Percentiles rank a stretch among this genome's conserved stretches.
phyloP scores from a whole-genome alignment of 1,140 invertebrate species.

The Pararge aegeria region DNA sequence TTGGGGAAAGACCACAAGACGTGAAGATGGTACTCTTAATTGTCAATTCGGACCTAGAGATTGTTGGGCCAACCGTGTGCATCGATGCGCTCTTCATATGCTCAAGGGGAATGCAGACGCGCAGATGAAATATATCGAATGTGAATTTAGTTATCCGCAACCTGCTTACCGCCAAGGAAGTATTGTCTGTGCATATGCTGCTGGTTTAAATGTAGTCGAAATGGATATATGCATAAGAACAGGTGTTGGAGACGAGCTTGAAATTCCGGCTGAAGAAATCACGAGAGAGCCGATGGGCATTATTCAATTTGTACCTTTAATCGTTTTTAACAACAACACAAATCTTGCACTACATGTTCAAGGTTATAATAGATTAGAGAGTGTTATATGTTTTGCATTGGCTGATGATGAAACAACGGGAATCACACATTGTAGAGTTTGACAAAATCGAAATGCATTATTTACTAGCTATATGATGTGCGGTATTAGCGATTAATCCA shows the following conservation, averaged over 20 bases:
- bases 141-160: constrained; percentile 50
- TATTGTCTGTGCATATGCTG: constrained; percentile 44
- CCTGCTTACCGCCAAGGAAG: constrained; percentile 42
- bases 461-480: no score
- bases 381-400: constrained; percentile 52
- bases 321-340: constrained; percentile 52
- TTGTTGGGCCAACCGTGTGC: constrained; percentile 66
- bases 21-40: constrained; percentile 32
- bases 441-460: constrained; percentile 1
- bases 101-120: constrained; percentile 46
- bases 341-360: constrained; percentile 28
- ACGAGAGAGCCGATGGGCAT: constrained; percentile 37
- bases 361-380: constrained; percentile 34
- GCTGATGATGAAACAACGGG: constrained; percentile 43
- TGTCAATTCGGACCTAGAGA: constrained; percentile 56
- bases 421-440: constrained; percentile 40
- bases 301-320: constrained; percentile 57
- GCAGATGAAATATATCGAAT: constrained; percentile 59
- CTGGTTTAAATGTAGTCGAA: constrained; percentile 42
- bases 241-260: constrained; percentile 37
- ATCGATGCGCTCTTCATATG: constrained; percentile 57
- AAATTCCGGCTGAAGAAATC: constrained; percentile 34
- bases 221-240: constrained; percentile 52
- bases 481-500: no score
- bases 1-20: constrained; percentile 56